A percentile compares a stretch with the other conserved stretches of the same genome.
Conservation (phyloP, 2,113 vertebrate genomes). For the Dipodomys spectabilis region DNA sequence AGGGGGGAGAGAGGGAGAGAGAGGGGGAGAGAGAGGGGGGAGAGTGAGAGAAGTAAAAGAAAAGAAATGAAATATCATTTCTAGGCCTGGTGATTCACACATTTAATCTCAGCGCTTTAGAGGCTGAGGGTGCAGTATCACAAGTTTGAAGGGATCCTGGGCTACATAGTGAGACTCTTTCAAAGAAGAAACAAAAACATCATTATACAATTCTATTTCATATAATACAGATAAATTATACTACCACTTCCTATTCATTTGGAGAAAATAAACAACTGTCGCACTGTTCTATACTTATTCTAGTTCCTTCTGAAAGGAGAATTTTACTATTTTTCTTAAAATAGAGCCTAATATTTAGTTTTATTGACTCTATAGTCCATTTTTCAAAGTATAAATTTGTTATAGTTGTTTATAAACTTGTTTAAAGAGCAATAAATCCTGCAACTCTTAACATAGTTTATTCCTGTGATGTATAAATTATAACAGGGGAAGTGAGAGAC, state of each 20-base stretch:
- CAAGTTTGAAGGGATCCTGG: no score
- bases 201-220: not conserved
- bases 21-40: no score
- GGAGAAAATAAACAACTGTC: not conserved
- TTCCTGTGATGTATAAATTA: not conserved
- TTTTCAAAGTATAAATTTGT: not conserved
- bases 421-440: not conserved
- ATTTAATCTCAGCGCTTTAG: no score
- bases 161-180: no score
- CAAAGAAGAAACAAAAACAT: not conserved
- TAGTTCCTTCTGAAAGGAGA: not conserved
- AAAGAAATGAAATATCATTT: no score
- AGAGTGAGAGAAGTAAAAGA: no score
- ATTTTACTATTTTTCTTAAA: conserved; percentile 18
- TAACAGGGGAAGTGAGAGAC: not conserved
- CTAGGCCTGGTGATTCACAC: no score
- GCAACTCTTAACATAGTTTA: not conserved
- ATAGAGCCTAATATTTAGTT: not conserved
- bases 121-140: no score
- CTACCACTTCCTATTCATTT: not conserved
- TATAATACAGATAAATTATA: not conserved
- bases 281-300: not conserved
- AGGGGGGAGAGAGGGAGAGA: no score
- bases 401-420: not conserved
- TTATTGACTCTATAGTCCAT: not conserved